Evolutionary conservation across 2,797 vertebrate species (phyloP).

Genomic region (Chaetophractus vellerosus): DNA sequence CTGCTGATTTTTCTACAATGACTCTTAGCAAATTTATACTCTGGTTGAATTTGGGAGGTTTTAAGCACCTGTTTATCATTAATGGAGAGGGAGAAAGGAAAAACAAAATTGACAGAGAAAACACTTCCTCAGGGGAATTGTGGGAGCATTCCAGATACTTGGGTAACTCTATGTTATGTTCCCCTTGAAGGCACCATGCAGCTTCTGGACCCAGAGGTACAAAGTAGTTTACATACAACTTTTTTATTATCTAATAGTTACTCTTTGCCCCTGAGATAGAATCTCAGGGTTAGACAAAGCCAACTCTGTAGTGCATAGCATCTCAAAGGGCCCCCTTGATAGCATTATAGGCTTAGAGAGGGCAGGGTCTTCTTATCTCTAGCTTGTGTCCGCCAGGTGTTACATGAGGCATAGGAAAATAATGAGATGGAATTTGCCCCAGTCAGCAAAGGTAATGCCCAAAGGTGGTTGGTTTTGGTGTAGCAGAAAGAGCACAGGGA

Average conservation of each 20-base stretch:
- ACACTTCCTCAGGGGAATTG: background rate
- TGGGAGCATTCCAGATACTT: slow-evolving; percentile 29
- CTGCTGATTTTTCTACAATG: slow-evolving; percentile 55
- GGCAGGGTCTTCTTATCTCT: background rate
- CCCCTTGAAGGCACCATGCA: background rate
- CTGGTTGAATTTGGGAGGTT: slow-evolving; percentile 20
- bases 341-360: background rate
- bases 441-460: slow-evolving; percentile 11
- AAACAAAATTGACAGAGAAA: slow-evolving; percentile 38
- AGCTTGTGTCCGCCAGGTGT: background rate
- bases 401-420: slow-evolving; percentile 18
- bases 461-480: slow-evolving; percentile 33
- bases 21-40: slow-evolving; percentile 11
- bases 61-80: slow-evolving; percentile 56
- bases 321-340: background rate
- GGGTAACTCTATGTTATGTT: slow-evolving; percentile 6
- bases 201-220: slow-evolving; percentile 14
- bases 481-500: slow-evolving; percentile 17
- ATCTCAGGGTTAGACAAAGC: slow-evolving; percentile 30
- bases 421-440: background rate
- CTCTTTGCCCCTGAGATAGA: slow-evolving; percentile 11
- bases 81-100: slow-evolving; percentile 36
- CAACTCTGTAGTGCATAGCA: background rate
- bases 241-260: slow-evolving; percentile 27
- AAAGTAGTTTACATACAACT: slow-evolving; percentile 16